A percentile compares a stretch with the other conserved stretches of the same genome.
phyloP scores from a whole-genome alignment of 1,140 invertebrate species.

The Cotesia typhae region DNA sequence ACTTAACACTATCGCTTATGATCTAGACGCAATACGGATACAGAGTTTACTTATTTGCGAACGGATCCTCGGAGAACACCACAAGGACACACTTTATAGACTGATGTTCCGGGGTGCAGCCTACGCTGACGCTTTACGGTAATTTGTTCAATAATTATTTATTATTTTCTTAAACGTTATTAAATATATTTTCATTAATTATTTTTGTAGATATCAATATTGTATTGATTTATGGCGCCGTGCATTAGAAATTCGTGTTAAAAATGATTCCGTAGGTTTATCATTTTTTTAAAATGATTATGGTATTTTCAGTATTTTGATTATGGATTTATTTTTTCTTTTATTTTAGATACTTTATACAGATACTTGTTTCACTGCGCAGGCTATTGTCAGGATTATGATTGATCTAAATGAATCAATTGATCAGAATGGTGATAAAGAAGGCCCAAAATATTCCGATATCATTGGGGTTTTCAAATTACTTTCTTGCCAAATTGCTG shows the following conservation, averaged over 20 bases:
- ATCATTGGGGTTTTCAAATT: constrained; percentile 76
- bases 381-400: constrained; percentile 81
- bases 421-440: constrained; percentile 62
- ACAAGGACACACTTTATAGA: constrained; percentile 88
- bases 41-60: constrained; percentile 86
- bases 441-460: constrained; percentile 75
- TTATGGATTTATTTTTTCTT: constrained; percentile 30
- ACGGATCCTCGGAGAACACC: constrained; percentile 79
- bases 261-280: constrained; percentile 75
- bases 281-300: too few relatives aligned
- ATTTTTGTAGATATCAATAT: constrained; percentile 73
- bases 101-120: constrained; percentile 81
- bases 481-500: constrained; percentile 70
- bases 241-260: constrained; percentile 79
- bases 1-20: constrained; percentile 75
- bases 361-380: constrained; percentile 84
- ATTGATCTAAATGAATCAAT: constrained; percentile 79
- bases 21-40: constrained; percentile 82
- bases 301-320: constrained; percentile 9
- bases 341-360: constrained; percentile 66
- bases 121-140: constrained; percentile 82
- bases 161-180: neutral
- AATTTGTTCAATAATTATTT: constrained; percentile 2
- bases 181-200: constrained; percentile 5
- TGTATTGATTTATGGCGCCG: constrained; percentile 88